Evolutionary conservation across 2,888 invertebrate species (phyloP).

Genomic region (Yponomeuta plumbellus): DNA sequence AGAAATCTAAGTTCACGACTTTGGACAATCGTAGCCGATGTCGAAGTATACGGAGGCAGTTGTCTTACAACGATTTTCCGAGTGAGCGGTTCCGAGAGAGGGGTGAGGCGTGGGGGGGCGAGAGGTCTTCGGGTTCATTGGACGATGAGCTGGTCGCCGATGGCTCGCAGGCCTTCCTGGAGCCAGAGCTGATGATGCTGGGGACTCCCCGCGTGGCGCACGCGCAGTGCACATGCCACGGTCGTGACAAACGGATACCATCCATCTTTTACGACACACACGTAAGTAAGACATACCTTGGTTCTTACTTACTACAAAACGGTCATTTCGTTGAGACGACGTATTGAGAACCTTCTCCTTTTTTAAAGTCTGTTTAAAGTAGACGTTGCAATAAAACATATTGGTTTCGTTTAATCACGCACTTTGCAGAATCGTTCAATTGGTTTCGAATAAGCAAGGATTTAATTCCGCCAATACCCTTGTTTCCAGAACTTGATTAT

Average conservation of each 20-base stretch:
- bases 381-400: too few species aligned
- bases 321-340: too few species aligned
- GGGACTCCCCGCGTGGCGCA: conserved; percentile 39
- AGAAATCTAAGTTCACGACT: conserved; percentile 63
- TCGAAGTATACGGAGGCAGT: conserved; percentile 64
- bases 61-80: conserved; percentile 72
- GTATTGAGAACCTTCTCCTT: too few species aligned
- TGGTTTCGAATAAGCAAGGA: too few species aligned
- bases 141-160: conserved; percentile 50
- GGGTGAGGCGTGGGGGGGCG: conserved; percentile 56
- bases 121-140: conserved; percentile 45
- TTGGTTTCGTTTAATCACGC: too few species aligned
- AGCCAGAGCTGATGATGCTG: conserved; percentile 54
- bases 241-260: conserved; percentile 51
- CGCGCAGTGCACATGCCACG: conserved; percentile 60
- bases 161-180: conserved; percentile 55
- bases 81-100: conserved; percentile 61
- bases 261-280: conserved; percentile 66
- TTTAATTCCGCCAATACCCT: too few species aligned
- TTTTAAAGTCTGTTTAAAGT: too few species aligned
- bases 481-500: too few species aligned
- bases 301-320: background rate
- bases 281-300: conserved; percentile 40
- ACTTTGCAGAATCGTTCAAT: too few species aligned
- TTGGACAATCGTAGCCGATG: conserved; percentile 67